A percentile compares a stretch with the other conserved stretches of the same genome.
Conservation (phyloP, 2,888 invertebrate species). For the Papilio demoleus region DNA sequence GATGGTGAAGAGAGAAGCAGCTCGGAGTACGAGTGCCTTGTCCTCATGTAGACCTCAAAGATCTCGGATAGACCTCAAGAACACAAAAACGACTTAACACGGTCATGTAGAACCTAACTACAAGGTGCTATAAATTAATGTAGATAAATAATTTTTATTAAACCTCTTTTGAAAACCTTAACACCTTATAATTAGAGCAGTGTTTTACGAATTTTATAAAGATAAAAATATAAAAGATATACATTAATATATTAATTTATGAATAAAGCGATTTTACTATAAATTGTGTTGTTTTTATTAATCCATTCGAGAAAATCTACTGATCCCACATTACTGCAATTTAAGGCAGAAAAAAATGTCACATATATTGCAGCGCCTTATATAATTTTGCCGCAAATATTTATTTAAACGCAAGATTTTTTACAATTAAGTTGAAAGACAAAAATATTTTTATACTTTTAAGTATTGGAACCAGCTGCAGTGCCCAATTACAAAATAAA, state of each 20-base stretch:
- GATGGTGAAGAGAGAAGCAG: slow-evolving; percentile 86
- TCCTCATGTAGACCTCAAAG: slow-evolving; percentile 63
- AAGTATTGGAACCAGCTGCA: too few relatives aligned
- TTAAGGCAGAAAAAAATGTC: background rate
- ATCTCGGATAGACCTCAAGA: background rate
- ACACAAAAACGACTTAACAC: background rate
- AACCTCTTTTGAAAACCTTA: slow-evolving; percentile 18
- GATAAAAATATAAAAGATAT: slow-evolving; percentile 1
- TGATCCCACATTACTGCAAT: background rate
- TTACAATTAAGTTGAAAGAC: background rate
- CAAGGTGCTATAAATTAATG: slow-evolving; percentile 1
- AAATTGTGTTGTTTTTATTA: background rate
- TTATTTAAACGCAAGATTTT: background rate
- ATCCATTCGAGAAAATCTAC: background rate
- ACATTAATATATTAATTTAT: background rate
- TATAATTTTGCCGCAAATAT: background rate
- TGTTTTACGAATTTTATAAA: slow-evolving; percentile 7
- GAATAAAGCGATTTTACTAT: slow-evolving; percentile 1
- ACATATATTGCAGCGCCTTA: background rate
- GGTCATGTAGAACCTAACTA: slow-evolving; percentile 5
- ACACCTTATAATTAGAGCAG: background rate
- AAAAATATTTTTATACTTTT: too few relatives aligned
- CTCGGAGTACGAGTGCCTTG: slow-evolving; percentile 87
- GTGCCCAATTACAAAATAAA: too few relatives aligned
- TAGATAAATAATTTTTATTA: slow-evolving; percentile 8